These are phyloP conservation scores for Alces alces DNA, from an alignment of 2,113 vertebrate species.

Conservation along the genomic window DNA sequence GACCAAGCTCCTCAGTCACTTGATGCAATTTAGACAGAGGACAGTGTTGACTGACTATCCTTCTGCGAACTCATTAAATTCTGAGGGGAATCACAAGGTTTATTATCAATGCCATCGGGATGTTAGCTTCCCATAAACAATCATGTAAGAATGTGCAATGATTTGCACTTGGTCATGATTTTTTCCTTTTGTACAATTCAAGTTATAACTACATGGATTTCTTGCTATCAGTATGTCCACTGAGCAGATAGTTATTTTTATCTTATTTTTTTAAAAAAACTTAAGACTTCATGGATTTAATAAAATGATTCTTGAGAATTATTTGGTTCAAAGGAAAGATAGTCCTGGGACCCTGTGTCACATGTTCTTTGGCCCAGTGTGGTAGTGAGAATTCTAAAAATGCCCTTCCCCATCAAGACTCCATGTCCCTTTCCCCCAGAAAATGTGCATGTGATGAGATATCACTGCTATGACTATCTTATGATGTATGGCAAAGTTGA, in stretches of 20 bases:
- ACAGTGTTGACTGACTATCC: background rate
- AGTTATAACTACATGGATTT: background rate
- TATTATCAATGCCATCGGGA: background rate
- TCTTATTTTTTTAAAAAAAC: background rate
- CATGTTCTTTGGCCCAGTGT: background rate
- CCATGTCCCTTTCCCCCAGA: background rate
- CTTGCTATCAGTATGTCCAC: background rate
- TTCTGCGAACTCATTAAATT: constrained; percentile 3
- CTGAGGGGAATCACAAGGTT: background rate
- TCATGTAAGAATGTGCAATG: background rate
- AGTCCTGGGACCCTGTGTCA: background rate
- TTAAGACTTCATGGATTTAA: background rate
- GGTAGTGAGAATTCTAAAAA: background rate
- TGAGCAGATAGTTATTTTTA: background rate
- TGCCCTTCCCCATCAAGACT: background rate
- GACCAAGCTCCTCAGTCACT: background rate
- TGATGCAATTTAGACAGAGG: constrained; percentile 1
- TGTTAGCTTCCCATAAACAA: background rate
- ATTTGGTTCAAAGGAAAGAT: background rate
- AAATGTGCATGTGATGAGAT: background rate
- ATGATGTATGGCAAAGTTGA: background rate
- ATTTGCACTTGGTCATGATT: background rate
- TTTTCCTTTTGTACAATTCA: background rate
- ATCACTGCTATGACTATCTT: background rate
- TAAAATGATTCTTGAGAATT: constrained; percentile 2